phyloP scores from a whole-genome alignment of 2,888 invertebrate genomes.

The Cephus pulcher region DNA sequence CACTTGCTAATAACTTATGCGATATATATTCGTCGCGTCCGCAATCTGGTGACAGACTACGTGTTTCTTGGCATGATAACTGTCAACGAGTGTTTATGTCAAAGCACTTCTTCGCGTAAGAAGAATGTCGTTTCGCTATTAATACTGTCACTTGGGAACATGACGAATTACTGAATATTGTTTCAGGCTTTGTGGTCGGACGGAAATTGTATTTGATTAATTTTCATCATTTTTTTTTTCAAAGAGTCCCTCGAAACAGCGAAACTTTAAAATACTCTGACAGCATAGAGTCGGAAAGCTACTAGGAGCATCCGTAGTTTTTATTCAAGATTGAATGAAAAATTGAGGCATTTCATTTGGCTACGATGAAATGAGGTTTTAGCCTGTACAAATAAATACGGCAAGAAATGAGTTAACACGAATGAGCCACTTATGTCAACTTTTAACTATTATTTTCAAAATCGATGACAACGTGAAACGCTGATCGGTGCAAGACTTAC shows the following conservation, averaged over 20 bases:
- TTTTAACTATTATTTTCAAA: neutral
- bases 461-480: neutral
- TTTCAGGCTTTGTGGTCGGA: neutral
- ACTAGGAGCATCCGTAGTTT: neutral
- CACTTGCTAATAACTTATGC: neutral
- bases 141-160: neutral
- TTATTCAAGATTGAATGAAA: neutral
- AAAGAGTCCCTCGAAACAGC: neutral
- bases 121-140: neutral
- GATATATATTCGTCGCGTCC: neutral
- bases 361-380: neutral
- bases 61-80: neutral
- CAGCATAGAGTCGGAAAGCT: neutral
- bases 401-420: neutral
- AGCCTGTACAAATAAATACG: neutral
- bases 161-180: neutral
- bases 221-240: neutral
- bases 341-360: neutral
- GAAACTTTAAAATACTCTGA: neutral
- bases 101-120: neutral
- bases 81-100: neutral
- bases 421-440: neutral
- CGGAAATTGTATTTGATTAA: neutral
- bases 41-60: neutral
- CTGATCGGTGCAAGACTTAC: no score